Percentiles rank a stretch among this genome's conserved stretches.
phyloP scores from a whole-genome alignment of 35 echinoderm and acorn worm species.

The Holothuria glaberrima region DNA sequence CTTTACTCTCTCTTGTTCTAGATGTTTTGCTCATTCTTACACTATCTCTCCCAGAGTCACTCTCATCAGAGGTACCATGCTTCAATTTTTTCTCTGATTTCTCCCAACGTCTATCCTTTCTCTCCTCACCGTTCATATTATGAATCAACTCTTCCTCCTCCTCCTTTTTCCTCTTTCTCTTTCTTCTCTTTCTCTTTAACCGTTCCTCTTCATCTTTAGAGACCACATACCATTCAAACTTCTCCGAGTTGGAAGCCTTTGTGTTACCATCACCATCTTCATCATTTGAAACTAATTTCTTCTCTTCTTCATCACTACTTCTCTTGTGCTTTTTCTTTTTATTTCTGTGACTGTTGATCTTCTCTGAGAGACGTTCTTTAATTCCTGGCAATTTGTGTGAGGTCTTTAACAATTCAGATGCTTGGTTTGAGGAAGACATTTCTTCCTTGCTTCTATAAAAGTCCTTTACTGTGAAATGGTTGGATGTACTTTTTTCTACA shows the following conservation, averaged over 20 bases:
- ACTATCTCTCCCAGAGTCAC: not conserved
- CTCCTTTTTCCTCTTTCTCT: constrained; percentile 43
- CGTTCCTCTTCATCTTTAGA: not conserved
- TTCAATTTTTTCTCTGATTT: not conserved
- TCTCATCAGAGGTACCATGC: not conserved
- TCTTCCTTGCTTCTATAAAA: not conserved
- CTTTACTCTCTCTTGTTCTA: not conserved
- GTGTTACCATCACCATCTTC: not conserved
- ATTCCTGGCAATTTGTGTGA: not conserved
- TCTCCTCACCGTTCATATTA: not conserved
- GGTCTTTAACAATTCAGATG: not conserved
- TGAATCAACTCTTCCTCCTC: constrained; percentile 5
- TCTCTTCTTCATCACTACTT: constrained; percentile 14
- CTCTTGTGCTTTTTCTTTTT: constrained; percentile 33
- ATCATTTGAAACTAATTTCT: constrained; percentile 9
- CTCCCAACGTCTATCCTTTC: not conserved
- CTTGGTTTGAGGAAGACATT: not conserved
- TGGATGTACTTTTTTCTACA: too few relatives aligned
- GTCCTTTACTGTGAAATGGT: too few relatives aligned
- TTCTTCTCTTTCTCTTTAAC: constrained; percentile 62
- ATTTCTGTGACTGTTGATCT: constrained; percentile 52
- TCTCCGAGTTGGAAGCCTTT: not conserved
- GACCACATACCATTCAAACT: constrained; percentile 50
- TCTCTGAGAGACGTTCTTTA: constrained; percentile 21
- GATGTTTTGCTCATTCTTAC: not conserved